Evolutionary conservation across 2,888 invertebrate species (phyloP).

Genomic region (Agrochola lota): DNA sequence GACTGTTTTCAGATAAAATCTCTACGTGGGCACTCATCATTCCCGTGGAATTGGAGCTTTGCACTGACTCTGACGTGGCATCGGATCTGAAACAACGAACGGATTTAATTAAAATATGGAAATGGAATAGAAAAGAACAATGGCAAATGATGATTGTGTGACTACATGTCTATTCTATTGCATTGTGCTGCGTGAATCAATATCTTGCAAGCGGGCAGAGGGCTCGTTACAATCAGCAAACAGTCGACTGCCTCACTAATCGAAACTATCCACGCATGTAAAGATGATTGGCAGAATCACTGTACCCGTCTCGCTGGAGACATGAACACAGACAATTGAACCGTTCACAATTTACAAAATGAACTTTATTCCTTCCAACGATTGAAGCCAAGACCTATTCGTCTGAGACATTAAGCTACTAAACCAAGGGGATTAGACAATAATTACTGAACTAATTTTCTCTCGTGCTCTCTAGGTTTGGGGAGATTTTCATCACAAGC

Average conservation of each 20-base stretch:
- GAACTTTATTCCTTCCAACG: constrained; percentile 56
- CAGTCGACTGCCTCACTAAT: constrained; percentile 40
- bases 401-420: constrained; percentile 66
- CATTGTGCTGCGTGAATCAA: constrained; percentile 32
- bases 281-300: constrained; percentile 57
- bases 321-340: constrained; percentile 36
- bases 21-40: constrained; percentile 83
- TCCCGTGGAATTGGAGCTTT: constrained; percentile 90
- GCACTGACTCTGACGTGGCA: constrained; percentile 88
- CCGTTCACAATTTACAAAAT: constrained; percentile 48
- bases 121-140: constrained; percentile 37
- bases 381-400: constrained; percentile 59
- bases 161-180: constrained; percentile 19
- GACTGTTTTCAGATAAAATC: constrained; percentile 81
- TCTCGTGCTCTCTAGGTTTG: constrained; percentile 66
- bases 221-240: constrained; percentile 33
- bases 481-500: constrained; percentile 67
- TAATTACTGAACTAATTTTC: constrained; percentile 72
- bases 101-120: constrained; percentile 23
- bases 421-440: constrained; percentile 67
- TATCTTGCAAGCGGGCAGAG: constrained; percentile 34
- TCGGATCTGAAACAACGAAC: constrained; percentile 82
- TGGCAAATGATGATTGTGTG: not conserved
- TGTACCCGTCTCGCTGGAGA: constrained; percentile 29
- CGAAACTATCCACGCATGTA: constrained; percentile 53